Evolutionary conservation across 2,113 vertebrate genomes (phyloP).

Genomic region (Corydoras sp.): DNA sequence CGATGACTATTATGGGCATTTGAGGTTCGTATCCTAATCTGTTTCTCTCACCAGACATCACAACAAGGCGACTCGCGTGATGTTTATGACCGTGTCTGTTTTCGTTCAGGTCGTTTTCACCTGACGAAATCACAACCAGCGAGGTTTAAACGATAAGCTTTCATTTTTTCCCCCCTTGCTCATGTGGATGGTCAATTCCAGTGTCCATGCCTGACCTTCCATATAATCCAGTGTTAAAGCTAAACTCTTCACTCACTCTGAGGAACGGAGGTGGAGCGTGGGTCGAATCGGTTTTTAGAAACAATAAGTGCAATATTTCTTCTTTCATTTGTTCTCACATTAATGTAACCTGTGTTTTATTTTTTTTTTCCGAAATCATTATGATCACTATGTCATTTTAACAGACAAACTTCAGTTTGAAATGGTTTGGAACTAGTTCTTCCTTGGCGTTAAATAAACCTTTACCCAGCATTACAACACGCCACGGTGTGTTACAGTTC

Average conservation of each 20-base stretch:
- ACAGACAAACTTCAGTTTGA: slow-evolving; percentile 82
- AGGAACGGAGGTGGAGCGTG: slow-evolving; percentile 19
- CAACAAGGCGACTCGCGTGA: slow-evolving; percentile 15
- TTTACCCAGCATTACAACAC: slow-evolving; percentile 25
- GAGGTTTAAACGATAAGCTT: slow-evolving; percentile 54
- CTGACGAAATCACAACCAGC: slow-evolving; percentile 38
- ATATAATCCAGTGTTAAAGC: slow-evolving; percentile 80
- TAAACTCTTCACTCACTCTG: slow-evolving; percentile 38
- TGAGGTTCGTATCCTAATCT: slow-evolving; percentile 35
- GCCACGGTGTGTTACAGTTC: not conserved
- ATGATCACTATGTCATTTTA: slow-evolving; percentile 74
- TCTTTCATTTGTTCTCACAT: slow-evolving; percentile 36
- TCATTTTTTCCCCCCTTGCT: slow-evolving; percentile 31
- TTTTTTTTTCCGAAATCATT: slow-evolving; percentile 72
- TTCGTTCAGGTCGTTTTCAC: slow-evolving; percentile 50
- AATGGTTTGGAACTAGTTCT: slow-evolving; percentile 88
- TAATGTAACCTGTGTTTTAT: too few relatives aligned
- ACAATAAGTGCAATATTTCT: slow-evolving; percentile 95
- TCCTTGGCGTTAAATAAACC: slow-evolving; percentile 78
- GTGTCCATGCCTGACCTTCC: slow-evolving; percentile 54
- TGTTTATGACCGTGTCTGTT: slow-evolving; percentile 21
- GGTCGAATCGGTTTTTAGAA: slow-evolving; percentile 54
- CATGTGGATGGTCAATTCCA: slow-evolving; percentile 71
- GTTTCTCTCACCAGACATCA: slow-evolving; percentile 60
- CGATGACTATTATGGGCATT: slow-evolving; percentile 74